Base-by-base conservation (phyloP, 2,888 invertebrate genomes). In the Drosophila hamatofila region DNA sequence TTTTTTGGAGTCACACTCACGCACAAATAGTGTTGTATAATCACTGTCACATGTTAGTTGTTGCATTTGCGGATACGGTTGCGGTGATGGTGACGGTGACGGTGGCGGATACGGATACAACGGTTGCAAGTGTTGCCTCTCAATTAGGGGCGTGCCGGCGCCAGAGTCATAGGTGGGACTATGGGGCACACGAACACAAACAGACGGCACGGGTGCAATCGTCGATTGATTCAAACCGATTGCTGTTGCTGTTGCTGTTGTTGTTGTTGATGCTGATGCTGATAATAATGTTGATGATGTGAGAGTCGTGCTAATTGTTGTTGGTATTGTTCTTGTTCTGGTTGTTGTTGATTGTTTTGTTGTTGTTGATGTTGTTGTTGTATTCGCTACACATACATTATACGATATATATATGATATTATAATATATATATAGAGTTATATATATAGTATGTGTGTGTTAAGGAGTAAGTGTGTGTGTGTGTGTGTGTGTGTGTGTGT, bases 141-240 rank as follows among this genome's bases (percentile, higher is more conserved):
- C 80, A 69, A 61, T 46, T 65, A 72, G 77, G 79, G 86, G 79
- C 72, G 87, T 83, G 81, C 84, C 93, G 92, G 82, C 83, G 75
- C 91, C 91, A 63, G 91, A 92, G 68, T 92, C 90, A 80, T 92
- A 91, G 90, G 90, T 92, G 83, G 93, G 92, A 89, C 92, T 92
- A 83, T 93, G 92, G 80, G 93, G 93, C 88, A 93, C 93, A 91
- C 92, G 93, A 72, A 93, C 93, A 92, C 93, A 93, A 84, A 93
- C 93, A 85, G 93, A 93, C 81, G 93, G 93, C 91, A 93, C 92
- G 82, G 93, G 92, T 82, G 81, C 81, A 81, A 75, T 70, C 71
- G 91, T 89, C 89, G 88, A 83, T 78, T 81, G 78, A 54, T 60
- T 61, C 52, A 75, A 78, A 78, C 84, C 81, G 75, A 83, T 89